Conservation (phyloP, 2,113 vertebrate genomes). For the Thunnus maccoyii region DNA sequence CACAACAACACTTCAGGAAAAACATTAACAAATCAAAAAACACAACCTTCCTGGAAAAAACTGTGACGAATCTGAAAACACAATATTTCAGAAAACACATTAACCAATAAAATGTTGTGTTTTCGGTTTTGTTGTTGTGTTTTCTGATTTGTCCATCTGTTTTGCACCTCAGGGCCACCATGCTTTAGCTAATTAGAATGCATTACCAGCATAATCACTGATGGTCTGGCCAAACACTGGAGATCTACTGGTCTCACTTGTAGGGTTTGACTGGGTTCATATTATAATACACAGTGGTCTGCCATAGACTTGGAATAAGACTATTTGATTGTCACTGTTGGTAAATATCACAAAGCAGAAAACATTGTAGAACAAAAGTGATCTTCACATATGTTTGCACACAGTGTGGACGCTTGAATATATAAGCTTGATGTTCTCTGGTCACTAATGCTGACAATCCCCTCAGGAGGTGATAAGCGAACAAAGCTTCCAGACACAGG, state of each 20-base stretch:
- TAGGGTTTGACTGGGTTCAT: neutral
- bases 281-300: neutral
- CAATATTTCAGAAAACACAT: no score
- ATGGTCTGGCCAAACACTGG: neutral
- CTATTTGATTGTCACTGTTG: neutral
- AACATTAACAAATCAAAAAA: no score
- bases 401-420: neutral
- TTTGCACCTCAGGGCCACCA: no score
- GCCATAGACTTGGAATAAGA: neutral
- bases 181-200: neutral
- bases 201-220: neutral
- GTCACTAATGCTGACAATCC: slow-evolving; percentile 24
- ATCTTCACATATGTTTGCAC: neutral
- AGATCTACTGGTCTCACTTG: neutral
- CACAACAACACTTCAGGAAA: no score
- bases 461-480: slow-evolving; percentile 39
- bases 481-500: slow-evolving; percentile 24
- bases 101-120: no score
- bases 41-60: no score
- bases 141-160: no score
- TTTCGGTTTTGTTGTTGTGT: no score
- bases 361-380: neutral
- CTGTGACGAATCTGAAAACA: no score
- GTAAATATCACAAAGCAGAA: neutral
- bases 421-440: slow-evolving; percentile 4